A percentile compares a stretch with the other conserved stretches of the same genome.
These are phyloP conservation scores for Phodopus roborovskii DNA, from an alignment of 2,113 vertebrate species.

Conservation along the genomic window DNA sequence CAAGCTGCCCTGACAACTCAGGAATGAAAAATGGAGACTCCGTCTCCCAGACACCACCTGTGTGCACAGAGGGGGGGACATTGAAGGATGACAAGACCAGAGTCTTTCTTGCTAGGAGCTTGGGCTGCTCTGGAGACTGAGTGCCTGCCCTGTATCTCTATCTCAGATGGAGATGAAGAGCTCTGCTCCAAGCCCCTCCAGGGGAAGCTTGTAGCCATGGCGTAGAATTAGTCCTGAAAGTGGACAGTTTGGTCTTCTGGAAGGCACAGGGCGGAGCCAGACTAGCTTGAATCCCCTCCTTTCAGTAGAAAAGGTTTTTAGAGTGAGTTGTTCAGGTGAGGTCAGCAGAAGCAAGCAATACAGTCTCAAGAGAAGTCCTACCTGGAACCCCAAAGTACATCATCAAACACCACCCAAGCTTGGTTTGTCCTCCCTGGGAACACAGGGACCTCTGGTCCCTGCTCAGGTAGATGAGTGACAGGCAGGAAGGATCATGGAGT, in stretches of 20 bases:
- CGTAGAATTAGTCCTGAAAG: slow-evolving; percentile 69
- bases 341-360: background rate
- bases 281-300: background rate
- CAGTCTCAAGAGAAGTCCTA: slow-evolving; percentile 52
- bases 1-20: slow-evolving; percentile 43
- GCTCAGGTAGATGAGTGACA: too few relatives aligned
- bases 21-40: background rate
- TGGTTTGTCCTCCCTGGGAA: background rate
- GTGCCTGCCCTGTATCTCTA: slow-evolving; percentile 24
- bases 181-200: slow-evolving; percentile 51
- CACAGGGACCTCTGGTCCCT: background rate
- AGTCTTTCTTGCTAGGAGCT: slow-evolving; percentile 60
- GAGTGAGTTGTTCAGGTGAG: background rate
- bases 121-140: background rate
- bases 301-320: background rate
- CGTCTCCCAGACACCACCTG: background rate
- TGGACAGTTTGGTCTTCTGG: background rate
- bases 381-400: background rate
- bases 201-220: slow-evolving; percentile 72
- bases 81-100: slow-evolving; percentile 36
- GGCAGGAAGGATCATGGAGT: background rate
- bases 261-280: background rate
- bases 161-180: slow-evolving; percentile 56
- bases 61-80: rapidly evolving
- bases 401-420: background rate